Base-by-base conservation (phyloP, 2,113 vertebrate species). In the Willisornis vidua region DNA sequence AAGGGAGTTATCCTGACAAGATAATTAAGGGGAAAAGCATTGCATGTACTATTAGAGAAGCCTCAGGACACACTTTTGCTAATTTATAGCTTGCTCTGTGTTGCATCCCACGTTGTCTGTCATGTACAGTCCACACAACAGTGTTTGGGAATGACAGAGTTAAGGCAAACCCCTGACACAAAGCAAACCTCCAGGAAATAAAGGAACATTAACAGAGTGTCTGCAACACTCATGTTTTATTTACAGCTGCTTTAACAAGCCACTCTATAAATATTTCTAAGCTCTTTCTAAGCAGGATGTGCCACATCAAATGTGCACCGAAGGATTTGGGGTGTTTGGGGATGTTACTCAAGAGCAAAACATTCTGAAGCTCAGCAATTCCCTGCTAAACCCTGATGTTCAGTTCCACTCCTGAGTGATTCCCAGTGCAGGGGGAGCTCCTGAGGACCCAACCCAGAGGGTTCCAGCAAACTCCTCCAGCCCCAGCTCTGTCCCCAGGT, bases 1-100 rank as follows among this genome's bases (percentile, higher is more conserved):
- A 87, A 94, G 58, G 71, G 19, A 93, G 93, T 92, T 96, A 95
- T 54, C 68, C 35, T 74, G 84, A 87, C 87, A 89, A 92, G 82
- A 46, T 90, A 93, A 93, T 93, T 85, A 90, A 73, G 54, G 85
- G 63, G 3, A 19, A 81, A 93, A 70, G 58, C 46, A 76, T 68
- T 49, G 58, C 13, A 0, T 37, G 37, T 70, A 3, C 58, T 31
- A 33, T 5, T 67, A 57, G 46, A 79, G 74, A 31, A 85, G 82
- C 82, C 95, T 89, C 85, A 51, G 82, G 92, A 82, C 85, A 41
- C 41, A 11, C 45, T 91, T 82, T 3, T 10, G 67, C 37, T 58
- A 28, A 72, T 55, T 85, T 79, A 63, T 8, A 72, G 41, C 87
- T 61, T 62, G 61, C 68, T 78, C 52, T 72, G 28, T 41, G 43